Base-by-base conservation (phyloP, 1,140 invertebrate species). In the Ips nitidus region DNA sequence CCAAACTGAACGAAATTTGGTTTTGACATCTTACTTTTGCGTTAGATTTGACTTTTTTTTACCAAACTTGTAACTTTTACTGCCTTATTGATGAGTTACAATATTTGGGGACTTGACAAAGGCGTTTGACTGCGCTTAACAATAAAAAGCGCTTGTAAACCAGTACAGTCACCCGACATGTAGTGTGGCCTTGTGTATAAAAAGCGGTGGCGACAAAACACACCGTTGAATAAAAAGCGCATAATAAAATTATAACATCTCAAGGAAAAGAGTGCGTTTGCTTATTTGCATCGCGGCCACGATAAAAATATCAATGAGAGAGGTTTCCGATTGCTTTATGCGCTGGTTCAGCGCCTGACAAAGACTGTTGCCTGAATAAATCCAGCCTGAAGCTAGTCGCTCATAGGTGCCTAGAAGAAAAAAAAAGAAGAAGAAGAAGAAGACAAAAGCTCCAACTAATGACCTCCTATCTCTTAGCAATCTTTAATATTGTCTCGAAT, bases 221-320 rank as follows among this genome's bases (percentile, higher is more conserved):
- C 38, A 37, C 59, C 55, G 53, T 55, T 65, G 62, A 65, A 65
- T 65, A 65, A 65, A 65, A 65, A 56, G 62, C n/a, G 53, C 62
- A 65, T 53, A 65, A 65, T 53, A 65, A 65, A 65, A 65, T 65
- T 65, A 65, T 65, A 65, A 53, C 62, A 65, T 65, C 62, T 55
- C 62, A 65, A 65, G 62, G 62, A 65, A 65, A 55, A 63, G 50
- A 38, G 60, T 63, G 43, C 38, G 60, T 41, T 6, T 45, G 50
- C 4, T 53, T 53, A 65, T 65, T 65, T 65, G 62, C 62, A 65
- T 65, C 41, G 38, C 7, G 6, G 22, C 8, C 62, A 38, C 62
- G 62, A 55, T 65, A 65, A 65, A 65, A 65, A 65, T 65, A 65
- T 65, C 62, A 65, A 65, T 65, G 62, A 65, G 22, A 22, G 22